These are phyloP conservation scores for Tautogolabrus adspersus DNA, from an alignment of 2,113 vertebrate species.

Conservation along the genomic window DNA sequence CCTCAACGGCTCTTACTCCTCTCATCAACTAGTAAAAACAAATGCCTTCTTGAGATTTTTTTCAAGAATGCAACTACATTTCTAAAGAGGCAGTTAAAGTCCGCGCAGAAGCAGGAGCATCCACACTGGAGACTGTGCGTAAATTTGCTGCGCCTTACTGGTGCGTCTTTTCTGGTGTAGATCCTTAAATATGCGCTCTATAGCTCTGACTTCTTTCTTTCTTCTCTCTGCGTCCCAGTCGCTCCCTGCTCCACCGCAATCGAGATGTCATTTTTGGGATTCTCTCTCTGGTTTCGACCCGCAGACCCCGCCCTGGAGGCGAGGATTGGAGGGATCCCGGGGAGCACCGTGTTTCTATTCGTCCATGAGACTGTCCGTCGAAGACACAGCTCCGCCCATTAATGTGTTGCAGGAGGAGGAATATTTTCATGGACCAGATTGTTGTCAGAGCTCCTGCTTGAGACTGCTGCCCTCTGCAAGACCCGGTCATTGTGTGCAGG, in stretches of 20 bases:
- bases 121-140: slow-evolving; percentile 23
- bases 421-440: slow-evolving; percentile 12
- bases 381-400: slow-evolving; percentile 30
- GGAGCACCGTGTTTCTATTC: slow-evolving; percentile 35
- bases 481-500: slow-evolving; percentile 21
- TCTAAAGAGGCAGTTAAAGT: slow-evolving; percentile 40
- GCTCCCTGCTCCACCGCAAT: slow-evolving; percentile 66
- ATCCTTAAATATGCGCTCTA: background rate
- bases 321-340: slow-evolving; percentile 64
- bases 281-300: slow-evolving; percentile 70
- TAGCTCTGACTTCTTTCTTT: slow-evolving; percentile 29
- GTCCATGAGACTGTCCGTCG: slow-evolving; percentile 42
- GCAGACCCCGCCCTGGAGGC: slow-evolving; percentile 59
- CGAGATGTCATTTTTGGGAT: slow-evolving; percentile 82
- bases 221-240: slow-evolving; percentile 50
- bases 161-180: background rate
- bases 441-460: slow-evolving; percentile 9
- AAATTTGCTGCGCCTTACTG: background rate
- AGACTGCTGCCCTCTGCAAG: slow-evolving; percentile 45
- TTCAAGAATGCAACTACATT: slow-evolving; percentile 56
- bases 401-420: slow-evolving; percentile 66
- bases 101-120: background rate
- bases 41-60: slow-evolving; percentile 29
- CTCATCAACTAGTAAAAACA: slow-evolving; percentile 58
- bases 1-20: slow-evolving; percentile 44